phyloP scores from a whole-genome alignment of 2,888 invertebrate species.

The Mesorhabditis sp. region DNA sequence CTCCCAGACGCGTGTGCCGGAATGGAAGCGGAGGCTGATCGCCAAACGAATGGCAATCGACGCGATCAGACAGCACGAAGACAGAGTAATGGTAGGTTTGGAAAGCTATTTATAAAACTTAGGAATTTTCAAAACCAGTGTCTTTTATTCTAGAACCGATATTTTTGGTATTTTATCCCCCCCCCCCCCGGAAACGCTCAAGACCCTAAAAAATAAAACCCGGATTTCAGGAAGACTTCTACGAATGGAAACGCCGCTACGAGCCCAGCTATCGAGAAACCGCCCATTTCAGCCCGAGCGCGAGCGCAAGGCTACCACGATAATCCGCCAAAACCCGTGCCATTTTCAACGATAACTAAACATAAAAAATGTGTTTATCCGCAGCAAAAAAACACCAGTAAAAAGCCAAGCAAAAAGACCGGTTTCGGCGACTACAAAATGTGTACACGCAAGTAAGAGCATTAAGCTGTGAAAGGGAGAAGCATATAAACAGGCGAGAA shows the following conservation, averaged over 20 bases:
- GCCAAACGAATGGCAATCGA: background rate
- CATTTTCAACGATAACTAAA: too few relatives aligned
- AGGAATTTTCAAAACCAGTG: too few relatives aligned
- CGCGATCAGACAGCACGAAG: conserved; percentile 3
- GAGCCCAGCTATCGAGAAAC: background rate
- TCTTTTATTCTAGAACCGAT: too few relatives aligned
- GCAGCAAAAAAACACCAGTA: background rate
- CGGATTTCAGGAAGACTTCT: conserved; percentile 4
- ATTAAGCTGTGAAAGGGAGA: background rate
- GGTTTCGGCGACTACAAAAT: background rate
- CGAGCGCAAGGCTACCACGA: background rate
- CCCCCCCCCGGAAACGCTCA: too few relatives aligned
- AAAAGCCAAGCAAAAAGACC: background rate
- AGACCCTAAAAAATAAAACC: background rate
- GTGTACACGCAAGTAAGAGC: background rate
- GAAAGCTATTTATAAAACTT: too few relatives aligned
- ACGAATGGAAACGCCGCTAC: conserved; percentile 3
- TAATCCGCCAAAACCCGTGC: background rate
- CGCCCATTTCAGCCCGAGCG: background rate
- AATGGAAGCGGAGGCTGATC: conserved; percentile 1
- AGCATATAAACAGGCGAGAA: background rate
- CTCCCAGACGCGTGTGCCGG: background rate
- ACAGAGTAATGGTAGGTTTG: background rate
- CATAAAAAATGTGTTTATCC: background rate
- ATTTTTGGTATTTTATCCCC: too few relatives aligned